Base-by-base conservation (phyloP, 2,113 vertebrate species). In the Pycnonotus jocosus region DNA sequence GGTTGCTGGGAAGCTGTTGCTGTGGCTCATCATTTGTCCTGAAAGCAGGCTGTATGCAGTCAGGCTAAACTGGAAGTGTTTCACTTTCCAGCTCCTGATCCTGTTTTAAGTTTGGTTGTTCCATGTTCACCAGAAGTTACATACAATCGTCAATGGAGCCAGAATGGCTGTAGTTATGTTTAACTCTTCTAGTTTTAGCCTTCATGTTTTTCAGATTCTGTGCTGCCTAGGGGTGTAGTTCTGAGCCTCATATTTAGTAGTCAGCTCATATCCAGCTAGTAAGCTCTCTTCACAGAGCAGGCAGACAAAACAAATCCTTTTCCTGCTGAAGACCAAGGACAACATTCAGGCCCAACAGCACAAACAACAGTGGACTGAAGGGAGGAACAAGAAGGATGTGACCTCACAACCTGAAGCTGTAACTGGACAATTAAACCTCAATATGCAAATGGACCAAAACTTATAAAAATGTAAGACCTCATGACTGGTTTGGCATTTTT, bases 91-190 rank as follows among this genome's bases (percentile, higher is more conserved):
- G 9, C 17, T 82, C 19, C 71, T 58, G 12, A 9, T 88, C 31
- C n/a, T 50, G 6, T 86, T 95, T 81, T 61, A 86, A 25, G 23
- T 87, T 42, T 84, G 31, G 17, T 11, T 89, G 28, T 66, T 71
- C 25, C 4, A 27, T n/a, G 23, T n/a, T 65, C 70, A 82, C 72
- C 45, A 58, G 54, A 79, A 92, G 64, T 54, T 86, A 35, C 0
- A 0, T 30, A 40, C 12, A 58, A 24, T 66, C 37, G 20, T 31
- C 2, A 3, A 3, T 27, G 22, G 45, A 92, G 28, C 9, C n/a
- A 48, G 25, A 88, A 77, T 8, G 38, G 37, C 38, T 80, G 15
- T 61, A 54, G 35, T 33, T 35, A 19, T 3, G 1, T 58, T 45
- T 62, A 47, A 24, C 33, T 83, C 58, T 73, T 93, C n/a, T 24